Evolutionary conservation across 2,888 invertebrate species (phyloP), one percentile per base, ranked within the genome.

Genomic region (Gandaritis pyraliata): DNA sequence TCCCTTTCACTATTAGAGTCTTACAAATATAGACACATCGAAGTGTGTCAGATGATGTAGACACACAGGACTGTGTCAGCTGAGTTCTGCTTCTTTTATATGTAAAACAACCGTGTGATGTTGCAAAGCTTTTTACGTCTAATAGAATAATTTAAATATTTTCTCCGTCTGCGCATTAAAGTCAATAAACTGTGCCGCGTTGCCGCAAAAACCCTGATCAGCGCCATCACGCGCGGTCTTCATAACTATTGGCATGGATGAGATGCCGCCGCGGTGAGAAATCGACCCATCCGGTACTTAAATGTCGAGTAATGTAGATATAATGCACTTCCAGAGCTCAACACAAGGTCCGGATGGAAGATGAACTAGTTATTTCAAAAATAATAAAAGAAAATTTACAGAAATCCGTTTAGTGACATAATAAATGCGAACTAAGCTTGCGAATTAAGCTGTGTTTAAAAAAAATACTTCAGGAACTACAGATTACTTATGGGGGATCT

Each of bases 211-310:
- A 63, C 49, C 39, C 12, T 12, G 47, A 13, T 41, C 3, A 13
- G 7, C 18, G 16, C 46, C 29, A 64, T 61, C 65, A 57, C 58
- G 54, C 64, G 49, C 50, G 54, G 59, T 55, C 65, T 63, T 56
- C 61, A 57, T 65, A 65, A 23, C 58, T 61, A 67, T 53, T 67
- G 67, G 54, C 65, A 64, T 66, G 56, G 58, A 62, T 64, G 66
- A 48, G 51, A 43, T 43, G 36, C 56, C 54, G 33, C 58, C 13
- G 47, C 47, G 7, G 23, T 45, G 58, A 30, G 53, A 50, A 52
- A 51, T 50, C 30, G 47, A 30, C 29, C 41, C 41, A 61, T 61
- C 61, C 57, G 61, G 61, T 49, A 57, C 13, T 38, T 29, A 53
- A 30, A 57, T 33, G 38, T 57, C 49, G 41, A 58, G 45, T 51